Evolutionary conservation across 2,888 invertebrate genomes (phyloP), one percentile per base, ranked within the genome.

Genomic region (Dermolepida albohirtum): DNA sequence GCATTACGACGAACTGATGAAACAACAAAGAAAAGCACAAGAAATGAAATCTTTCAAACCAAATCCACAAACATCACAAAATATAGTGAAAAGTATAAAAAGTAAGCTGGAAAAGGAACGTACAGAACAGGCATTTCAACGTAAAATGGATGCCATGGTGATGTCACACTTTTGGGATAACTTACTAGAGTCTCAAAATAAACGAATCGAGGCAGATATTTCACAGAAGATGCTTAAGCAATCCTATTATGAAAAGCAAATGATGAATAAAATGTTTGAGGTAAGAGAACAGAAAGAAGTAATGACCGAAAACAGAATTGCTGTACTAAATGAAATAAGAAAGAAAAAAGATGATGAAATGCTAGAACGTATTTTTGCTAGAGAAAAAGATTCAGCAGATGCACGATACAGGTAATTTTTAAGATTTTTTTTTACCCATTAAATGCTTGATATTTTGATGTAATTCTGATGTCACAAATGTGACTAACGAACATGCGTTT

Each of bases 161-260:
- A 81, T 87, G 72, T 72, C 78, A 2, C 73, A 85, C 5, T 74
- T 89, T 54, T 89, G 89, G 88, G 84, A 87, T 52, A 81, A 83
- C 70, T 81, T 88, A 22, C 77, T 86, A 44, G 80, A 80, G 16
- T 85, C 86, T 75, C 86, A 88, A 79, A 87, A 88, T 75, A 77
- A 78, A 8, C 84, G 84, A 70, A 79, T 86, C 27, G 87, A 89
- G 71, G 80, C 81, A 49, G 82, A 84, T 11, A 80, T 90, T 10
- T 85, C 87, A 0, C 84, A 84, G 66, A 88, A 87, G 74, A 84
- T 89, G 4, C 79, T 89, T 78, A 87, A 87, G 74, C 85, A 90
- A 69, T 88, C 89, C 0, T 84, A 86, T 50, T 89, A 88, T 78
- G 91, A 91, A 76, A 90, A 89, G 77, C 88, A 88, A 79, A 87